Percentiles rank a stretch among this genome's conserved stretches.
Evolutionary conservation across 2,888 invertebrate genomes (phyloP).

Genomic region (Phytoseiulus persimilis): DNA sequence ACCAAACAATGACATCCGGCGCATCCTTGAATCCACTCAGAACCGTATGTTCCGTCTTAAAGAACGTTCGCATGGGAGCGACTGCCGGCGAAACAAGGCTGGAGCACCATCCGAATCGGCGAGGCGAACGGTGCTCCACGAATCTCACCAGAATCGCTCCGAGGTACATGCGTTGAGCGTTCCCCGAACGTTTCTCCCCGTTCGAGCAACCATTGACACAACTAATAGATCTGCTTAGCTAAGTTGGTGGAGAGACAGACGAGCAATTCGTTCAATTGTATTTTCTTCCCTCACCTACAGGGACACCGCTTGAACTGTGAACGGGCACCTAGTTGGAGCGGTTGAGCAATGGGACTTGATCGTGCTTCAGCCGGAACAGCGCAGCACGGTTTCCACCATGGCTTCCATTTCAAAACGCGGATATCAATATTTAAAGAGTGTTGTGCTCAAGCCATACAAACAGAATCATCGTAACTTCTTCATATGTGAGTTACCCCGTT

Average conservation of each 20-base stretch:
- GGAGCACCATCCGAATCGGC: too few relatives aligned
- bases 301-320: neutral
- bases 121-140: too few relatives aligned
- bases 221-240: too few relatives aligned
- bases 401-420: neutral
- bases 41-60: too few relatives aligned
- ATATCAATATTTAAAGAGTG: neutral
- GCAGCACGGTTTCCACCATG: neutral
- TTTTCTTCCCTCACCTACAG: neutral
- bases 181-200: too few relatives aligned
- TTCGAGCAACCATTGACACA: too few relatives aligned
- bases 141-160: too few relatives aligned
- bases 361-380: neutral
- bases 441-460: neutral
- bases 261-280: neutral
- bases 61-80: too few relatives aligned
- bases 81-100: too few relatives aligned
- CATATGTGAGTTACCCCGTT: neutral
- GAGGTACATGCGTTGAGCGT: too few relatives aligned
- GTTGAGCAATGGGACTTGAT: neutral
- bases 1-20: too few relatives aligned
- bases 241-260: neutral
- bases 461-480: neutral
- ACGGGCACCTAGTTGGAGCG: neutral
- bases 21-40: too few relatives aligned